phyloP scores from a whole-genome alignment of 2,113 vertebrate genomes.

The Actenoides lindsayi region DNA sequence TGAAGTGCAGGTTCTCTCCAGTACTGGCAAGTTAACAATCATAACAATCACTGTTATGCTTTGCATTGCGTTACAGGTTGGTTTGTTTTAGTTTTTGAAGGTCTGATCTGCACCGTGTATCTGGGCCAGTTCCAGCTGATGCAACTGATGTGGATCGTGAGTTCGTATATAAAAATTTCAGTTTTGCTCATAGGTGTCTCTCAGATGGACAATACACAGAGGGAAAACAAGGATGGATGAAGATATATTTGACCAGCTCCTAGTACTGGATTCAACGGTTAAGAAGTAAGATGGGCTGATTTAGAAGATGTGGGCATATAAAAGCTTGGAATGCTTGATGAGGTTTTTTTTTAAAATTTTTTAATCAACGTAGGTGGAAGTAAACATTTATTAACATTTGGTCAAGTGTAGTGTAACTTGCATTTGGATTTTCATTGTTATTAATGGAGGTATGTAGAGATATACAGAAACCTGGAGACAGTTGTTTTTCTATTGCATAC shows the following conservation, averaged over 20 bases:
- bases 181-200: conserved; percentile 56
- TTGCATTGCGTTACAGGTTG: conserved; percentile 36
- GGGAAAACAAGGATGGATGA: conserved; percentile 38
- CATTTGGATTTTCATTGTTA: conserved; percentile 79
- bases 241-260: conserved; percentile 54
- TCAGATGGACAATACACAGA: conserved; percentile 18
- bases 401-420: conserved; percentile 78
- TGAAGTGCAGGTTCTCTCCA: conserved; percentile 58
- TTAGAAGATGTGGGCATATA: conserved; percentile 64
- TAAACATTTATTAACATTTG: conserved; percentile 83
- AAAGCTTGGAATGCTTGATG: conserved; percentile 77
- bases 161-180: conserved; percentile 67
- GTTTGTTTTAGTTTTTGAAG: conserved; percentile 51
- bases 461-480: conserved; percentile 80
- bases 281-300: conserved; percentile 55
- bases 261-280: conserved; percentile 31
- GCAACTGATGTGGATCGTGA: conserved; percentile 56
- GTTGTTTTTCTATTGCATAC: conserved; percentile 83
- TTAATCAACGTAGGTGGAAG: conserved; percentile 73
- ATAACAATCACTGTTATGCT: conserved; percentile 5
- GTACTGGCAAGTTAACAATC: conserved; percentile 44
- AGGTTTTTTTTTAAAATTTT: conserved; percentile 43
- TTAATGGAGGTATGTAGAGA: conserved; percentile 84
- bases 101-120: conserved; percentile 69
- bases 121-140: conserved; percentile 70